Base-by-base conservation (phyloP, 2,797 vertebrate species). In the Chaenodraco wilsoni region DNA sequence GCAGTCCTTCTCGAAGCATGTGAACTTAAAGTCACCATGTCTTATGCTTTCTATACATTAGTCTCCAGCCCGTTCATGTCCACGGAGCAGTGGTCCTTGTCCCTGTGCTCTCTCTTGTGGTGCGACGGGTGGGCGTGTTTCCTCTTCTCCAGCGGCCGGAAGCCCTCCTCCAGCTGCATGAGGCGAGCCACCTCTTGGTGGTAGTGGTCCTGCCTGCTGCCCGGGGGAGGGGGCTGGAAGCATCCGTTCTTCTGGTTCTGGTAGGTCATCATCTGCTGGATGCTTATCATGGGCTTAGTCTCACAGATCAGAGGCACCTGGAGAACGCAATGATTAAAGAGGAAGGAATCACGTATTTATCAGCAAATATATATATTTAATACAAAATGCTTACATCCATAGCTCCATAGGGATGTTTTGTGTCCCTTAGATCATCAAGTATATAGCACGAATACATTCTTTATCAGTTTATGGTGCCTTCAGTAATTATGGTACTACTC, bases 41-140 rank as follows among this genome's bases (percentile, higher is more conserved):
- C 76, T 57, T 70, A 66, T 58, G 80, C 52, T 62, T 66, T 74
- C 92, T 95, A 99, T 87, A 99, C 98, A 0, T 97, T 98, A 54
- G 98, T 99, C 93, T 99, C 98, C 60, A 99, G 93, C 78, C 98
- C 96, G 9, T 96, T 97, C 93, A 99, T 98, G 88, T 99, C 96
- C 52, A 99, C 95, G 76, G 96, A 94, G 83, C 97, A 99, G 86
- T 98, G 96, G 74, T 98, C 96, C 89, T 95, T 95, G 84, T 95
- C 94, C 74, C 89, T 91, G 90, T 93, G 92, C 83, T 91, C 93
- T 91, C 94, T 87, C 76, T 95, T 95, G 52, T 92, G 90, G 65
- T 94, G 95, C 55, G 90, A 90, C 1, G 89, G 62, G 63, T 92
- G 90, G 31, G 71, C 72, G 10, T 91, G 89, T 44, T 89, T 95